Evolutionary conservation across 2,888 invertebrate species (phyloP).

Genomic region (Neuroscelio doddi): DNA sequence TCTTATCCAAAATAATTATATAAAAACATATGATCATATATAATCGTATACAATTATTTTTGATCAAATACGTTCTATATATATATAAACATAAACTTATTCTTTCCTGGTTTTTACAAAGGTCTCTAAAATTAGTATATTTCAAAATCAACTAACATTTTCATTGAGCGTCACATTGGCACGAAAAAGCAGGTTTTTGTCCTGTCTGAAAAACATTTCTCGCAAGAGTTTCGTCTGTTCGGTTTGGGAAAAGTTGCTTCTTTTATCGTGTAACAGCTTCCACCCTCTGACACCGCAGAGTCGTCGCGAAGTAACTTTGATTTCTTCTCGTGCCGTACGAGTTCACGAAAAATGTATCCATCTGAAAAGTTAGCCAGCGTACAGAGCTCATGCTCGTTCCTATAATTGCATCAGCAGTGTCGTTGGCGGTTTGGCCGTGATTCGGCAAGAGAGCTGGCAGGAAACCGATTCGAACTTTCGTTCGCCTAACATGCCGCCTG

Average conservation of each 20-base stretch:
- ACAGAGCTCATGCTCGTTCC: conserved; percentile 43
- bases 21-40: no score
- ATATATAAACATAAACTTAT: no score
- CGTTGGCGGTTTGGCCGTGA: conserved; percentile 31
- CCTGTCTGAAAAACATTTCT: conserved; percentile 33
- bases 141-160: no score
- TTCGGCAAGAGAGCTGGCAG: conserved; percentile 30
- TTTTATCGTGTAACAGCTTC: conserved; percentile 41
- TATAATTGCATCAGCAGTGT: conserved; percentile 20
- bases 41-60: no score
- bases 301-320: conserved; percentile 58
- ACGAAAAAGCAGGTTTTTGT: conserved; percentile 19
- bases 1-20: no score
- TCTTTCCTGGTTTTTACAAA: no score
- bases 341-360: conserved; percentile 62
- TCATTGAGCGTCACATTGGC: no score
- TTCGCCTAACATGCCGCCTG: not conserved
- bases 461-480: conserved; percentile 24
- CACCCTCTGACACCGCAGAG: conserved; percentile 39
- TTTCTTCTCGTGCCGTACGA: conserved; percentile 47
- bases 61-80: no score
- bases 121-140: no score
- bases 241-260: conserved; percentile 52
- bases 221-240: conserved; percentile 46
- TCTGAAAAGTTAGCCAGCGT: conserved; percentile 56